Evolutionary conservation across 2,113 vertebrate genomes (phyloP).

Genomic region (Tonatia bakeri): DNA sequence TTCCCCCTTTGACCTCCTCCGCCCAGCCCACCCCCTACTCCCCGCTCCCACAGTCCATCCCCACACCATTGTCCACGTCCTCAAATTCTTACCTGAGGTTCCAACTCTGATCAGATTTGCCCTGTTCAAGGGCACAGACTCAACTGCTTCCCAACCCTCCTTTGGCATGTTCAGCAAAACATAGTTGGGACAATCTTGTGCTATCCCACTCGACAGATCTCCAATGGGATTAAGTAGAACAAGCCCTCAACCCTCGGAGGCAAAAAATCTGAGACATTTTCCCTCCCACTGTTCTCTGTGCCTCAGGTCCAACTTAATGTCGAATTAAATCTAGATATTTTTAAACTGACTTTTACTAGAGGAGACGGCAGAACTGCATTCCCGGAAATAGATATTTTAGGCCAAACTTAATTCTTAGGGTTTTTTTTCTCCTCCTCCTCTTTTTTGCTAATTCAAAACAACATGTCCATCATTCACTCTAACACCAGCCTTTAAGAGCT

Average conservation of each 20-base stretch:
- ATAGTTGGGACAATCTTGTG: not conserved
- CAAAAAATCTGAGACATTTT: conserved; percentile 38
- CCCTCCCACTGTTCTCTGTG: conserved; percentile 55
- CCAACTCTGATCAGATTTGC: not conserved
- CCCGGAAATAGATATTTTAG: conserved; percentile 52
- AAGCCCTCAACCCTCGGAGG: not conserved
- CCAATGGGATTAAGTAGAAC: not conserved
- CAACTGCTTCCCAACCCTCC: not conserved
- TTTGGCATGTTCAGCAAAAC: not conserved
- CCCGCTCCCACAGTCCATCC: no score
- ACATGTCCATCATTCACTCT: conserved; percentile 75
- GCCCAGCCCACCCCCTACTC: no score
- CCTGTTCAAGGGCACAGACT: not conserved
- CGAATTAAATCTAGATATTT: conserved; percentile 35
- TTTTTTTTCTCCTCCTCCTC: not conserved
- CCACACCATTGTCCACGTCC: no score
- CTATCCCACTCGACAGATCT: not conserved
- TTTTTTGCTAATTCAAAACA: conserved; percentile 63
- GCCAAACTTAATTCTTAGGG: conserved; percentile 33
- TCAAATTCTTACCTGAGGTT: not conserved
- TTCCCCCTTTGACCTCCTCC: no score
- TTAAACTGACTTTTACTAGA: not conserved
- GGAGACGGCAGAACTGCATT: conserved; percentile 31
- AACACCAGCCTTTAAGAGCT: conserved; percentile 74
- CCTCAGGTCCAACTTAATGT: conserved; percentile 38